Percentiles rank a stretch among this genome's conserved stretches.
Evolutionary conservation across 2,797 vertebrate genomes (phyloP).

Genomic region (Prionace glauca): DNA sequence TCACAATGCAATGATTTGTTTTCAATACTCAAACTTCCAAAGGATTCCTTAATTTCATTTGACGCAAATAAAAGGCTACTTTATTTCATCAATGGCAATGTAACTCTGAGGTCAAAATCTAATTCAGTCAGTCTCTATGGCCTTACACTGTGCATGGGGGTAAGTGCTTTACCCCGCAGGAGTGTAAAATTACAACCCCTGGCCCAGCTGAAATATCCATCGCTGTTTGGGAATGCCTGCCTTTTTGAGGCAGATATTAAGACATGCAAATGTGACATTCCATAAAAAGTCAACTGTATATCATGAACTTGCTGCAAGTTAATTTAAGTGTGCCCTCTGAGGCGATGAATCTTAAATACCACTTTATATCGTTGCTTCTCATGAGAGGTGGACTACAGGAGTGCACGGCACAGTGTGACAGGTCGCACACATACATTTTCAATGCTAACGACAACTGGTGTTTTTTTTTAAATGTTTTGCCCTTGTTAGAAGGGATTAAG

Average conservation of each 20-base stretch:
- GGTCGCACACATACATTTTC: background rate
- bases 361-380: background rate
- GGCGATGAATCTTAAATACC: background rate
- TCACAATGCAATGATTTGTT: constrained; percentile 25
- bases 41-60: constrained; percentile 47
- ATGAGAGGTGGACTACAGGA: background rate
- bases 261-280: background rate
- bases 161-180: constrained; percentile 48
- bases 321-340: background rate
- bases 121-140: constrained; percentile 50
- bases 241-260: background rate
- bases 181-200: constrained; percentile 47
- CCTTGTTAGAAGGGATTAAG: background rate
- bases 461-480: background rate
- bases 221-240: constrained; percentile 25
- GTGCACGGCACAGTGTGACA: too few relatives aligned
- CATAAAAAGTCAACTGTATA: background rate
- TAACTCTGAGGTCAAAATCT: constrained; percentile 47
- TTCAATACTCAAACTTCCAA: constrained; percentile 39
- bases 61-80: constrained; percentile 47
- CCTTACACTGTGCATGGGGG: constrained; percentile 49
- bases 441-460: background rate
- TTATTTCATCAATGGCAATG: constrained; percentile 51
- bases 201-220: constrained; percentile 45
- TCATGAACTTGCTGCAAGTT: background rate